Percentiles rank a stretch among this genome's conserved stretches.
Conservation (phyloP, 2,797 vertebrate species). For the Danio albolineatus region DNA sequence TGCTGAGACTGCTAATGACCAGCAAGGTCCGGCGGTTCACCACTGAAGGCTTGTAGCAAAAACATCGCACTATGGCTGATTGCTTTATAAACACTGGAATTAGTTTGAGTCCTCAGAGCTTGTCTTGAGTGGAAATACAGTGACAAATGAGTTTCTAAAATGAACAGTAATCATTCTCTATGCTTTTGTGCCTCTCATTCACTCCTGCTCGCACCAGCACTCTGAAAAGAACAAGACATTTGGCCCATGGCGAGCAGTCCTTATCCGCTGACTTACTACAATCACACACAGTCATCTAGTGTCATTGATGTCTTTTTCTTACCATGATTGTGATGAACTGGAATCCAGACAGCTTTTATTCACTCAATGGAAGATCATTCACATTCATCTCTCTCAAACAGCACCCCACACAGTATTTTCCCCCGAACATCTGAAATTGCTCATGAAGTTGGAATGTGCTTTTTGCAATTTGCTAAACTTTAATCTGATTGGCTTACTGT, state of each 20-base stretch:
- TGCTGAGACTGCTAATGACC: constrained; percentile 30
- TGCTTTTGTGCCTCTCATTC: not conserved
- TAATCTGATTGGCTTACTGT: not conserved
- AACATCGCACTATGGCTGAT: constrained; percentile 19
- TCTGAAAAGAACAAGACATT: not conserved
- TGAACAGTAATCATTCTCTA: not conserved
- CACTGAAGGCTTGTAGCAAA: constrained; percentile 1
- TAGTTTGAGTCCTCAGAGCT: constrained; percentile 9
- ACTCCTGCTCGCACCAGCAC: constrained; percentile 2
- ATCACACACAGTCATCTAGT: not conserved
- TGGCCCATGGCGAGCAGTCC: not conserved
- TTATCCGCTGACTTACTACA: not conserved
- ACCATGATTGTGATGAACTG: constrained; percentile 12
- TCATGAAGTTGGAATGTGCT: not conserved
- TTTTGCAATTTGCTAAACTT: not conserved
- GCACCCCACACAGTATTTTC: not conserved
- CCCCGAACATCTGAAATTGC: not conserved
- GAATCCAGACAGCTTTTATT: not conserved
- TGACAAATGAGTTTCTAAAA: constrained; percentile 33
- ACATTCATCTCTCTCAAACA: not conserved
- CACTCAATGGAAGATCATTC: not conserved
- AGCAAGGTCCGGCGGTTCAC: not conserved
- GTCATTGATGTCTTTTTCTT: not conserved
- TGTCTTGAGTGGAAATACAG: not conserved
- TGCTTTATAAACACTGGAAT: constrained; percentile 14